Percentiles rank a stretch among this genome's conserved stretches.
Evolutionary conservation across 2,113 vertebrate species (phyloP).

Genomic region (Syrmaticus mikado): DNA sequence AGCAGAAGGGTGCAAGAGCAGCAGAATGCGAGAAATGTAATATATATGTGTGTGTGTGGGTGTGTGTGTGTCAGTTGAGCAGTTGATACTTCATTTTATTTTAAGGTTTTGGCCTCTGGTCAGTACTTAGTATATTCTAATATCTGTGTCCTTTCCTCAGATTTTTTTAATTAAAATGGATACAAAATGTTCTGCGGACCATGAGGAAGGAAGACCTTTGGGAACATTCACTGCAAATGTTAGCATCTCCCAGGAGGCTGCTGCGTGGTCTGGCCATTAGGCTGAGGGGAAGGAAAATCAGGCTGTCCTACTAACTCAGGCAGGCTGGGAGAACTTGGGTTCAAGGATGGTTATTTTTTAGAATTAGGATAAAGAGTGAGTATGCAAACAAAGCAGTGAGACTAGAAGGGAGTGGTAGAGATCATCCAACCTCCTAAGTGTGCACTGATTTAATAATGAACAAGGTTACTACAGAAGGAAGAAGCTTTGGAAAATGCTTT

Average conservation of each 20-base stretch:
- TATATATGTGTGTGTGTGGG: not conserved
- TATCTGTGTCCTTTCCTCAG: not conserved
- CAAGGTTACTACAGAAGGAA: not conserved
- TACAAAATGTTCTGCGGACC: not conserved
- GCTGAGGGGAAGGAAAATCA: not conserved
- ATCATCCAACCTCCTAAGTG: no score
- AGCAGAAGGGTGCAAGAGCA: not conserved
- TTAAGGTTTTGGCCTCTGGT: not conserved
- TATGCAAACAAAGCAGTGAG: not conserved
- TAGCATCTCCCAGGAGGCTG: not conserved
- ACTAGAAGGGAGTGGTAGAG: not conserved
- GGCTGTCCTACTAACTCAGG: not conserved
- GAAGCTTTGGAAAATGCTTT: not conserved
- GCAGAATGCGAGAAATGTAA: not conserved
- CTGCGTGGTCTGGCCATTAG: not conserved
- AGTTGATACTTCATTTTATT: not conserved
- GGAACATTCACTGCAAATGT: not conserved
- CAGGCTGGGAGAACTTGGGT: not conserved
- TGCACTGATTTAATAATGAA: not conserved
- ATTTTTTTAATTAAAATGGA: not conserved
- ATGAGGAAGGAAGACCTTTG: not conserved
- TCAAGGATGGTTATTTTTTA: not conserved
- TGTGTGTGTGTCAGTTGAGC: not conserved
- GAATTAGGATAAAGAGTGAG: not conserved
- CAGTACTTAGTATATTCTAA: not conserved